Evolutionary conservation across 2,113 vertebrate species (phyloP).

Genomic region (Leptobrachium ailaonicum): DNA sequence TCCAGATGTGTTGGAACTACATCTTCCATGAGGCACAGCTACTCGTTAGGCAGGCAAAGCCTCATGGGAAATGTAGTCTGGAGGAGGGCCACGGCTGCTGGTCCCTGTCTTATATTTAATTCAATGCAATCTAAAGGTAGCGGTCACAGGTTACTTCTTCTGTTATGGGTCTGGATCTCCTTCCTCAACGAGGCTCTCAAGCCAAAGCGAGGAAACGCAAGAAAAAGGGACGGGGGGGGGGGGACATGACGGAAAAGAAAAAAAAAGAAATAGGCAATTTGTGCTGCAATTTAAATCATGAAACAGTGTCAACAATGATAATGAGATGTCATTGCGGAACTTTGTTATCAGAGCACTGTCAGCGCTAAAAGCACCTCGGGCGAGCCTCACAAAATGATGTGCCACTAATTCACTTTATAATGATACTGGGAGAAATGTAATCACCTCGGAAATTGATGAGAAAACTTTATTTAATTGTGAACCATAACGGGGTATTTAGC

Average conservation of each 20-base stretch:
- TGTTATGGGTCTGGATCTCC: not conserved
- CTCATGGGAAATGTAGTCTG: too few species aligned
- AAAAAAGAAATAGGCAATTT: conserved; percentile 33
- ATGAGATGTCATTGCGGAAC: conserved; percentile 48
- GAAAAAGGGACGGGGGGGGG: too few species aligned
- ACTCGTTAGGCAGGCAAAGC: too few species aligned
- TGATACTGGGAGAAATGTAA: conserved; percentile 61
- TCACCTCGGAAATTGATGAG: conserved; percentile 57
- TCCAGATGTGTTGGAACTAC: too few species aligned
- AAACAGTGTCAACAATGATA: conserved; percentile 50
- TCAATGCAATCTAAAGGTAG: too few species aligned
- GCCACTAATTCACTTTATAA: conserved; percentile 62
- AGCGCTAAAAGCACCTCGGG: conserved; percentile 46
- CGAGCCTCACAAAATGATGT: conserved; percentile 50
- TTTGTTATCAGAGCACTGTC: conserved; percentile 50
- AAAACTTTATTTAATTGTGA: conserved; percentile 54
- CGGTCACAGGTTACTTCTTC: not conserved
- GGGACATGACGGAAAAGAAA: not conserved
- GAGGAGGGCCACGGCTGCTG: too few species aligned
- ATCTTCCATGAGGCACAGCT: too few species aligned
- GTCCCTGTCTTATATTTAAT: too few species aligned
- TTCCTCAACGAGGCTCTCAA: not conserved
- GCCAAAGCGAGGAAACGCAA: not conserved
- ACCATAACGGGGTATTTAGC: not conserved
- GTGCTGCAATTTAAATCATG: conserved; percentile 52